phyloP scores from a whole-genome alignment of 2,797 vertebrate genomes.

The Gephyroberyx darwinii region DNA sequence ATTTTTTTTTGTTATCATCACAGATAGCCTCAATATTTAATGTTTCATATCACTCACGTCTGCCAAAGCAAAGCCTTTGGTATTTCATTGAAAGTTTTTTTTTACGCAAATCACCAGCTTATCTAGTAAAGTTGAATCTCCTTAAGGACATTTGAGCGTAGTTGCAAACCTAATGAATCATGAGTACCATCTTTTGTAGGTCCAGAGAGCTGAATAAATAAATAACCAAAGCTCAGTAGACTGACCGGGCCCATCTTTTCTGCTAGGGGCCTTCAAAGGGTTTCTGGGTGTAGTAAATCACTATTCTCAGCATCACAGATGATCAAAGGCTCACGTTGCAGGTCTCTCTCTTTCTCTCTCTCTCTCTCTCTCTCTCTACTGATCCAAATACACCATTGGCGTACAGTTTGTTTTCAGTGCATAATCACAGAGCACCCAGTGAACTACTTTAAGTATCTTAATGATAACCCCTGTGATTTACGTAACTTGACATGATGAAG shows the following conservation, averaged over 20 bases:
- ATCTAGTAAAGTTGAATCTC: background rate
- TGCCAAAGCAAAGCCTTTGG: background rate
- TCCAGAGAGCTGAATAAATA: constrained; percentile 52
- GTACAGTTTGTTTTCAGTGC: constrained; percentile 62
- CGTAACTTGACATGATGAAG: constrained; percentile 49
- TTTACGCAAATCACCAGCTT: background rate
- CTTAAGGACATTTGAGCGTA: background rate
- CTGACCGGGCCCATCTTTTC: constrained; percentile 43
- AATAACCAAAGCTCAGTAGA: constrained; percentile 50
- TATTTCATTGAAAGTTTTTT: background rate
- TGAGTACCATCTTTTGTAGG: constrained; percentile 29
- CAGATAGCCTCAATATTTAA: background rate
- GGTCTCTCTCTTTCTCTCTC: constrained; percentile 24
- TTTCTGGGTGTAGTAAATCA: constrained; percentile 63
- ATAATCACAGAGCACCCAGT: constrained; percentile 62
- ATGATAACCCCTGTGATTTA: constrained; percentile 71
- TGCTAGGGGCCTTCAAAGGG: constrained; percentile 67
- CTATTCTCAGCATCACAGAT: constrained; percentile 62
- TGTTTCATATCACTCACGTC: background rate
- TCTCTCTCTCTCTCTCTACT: constrained; percentile 23
- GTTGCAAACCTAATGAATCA: constrained; percentile 39
- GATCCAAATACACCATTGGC: constrained; percentile 59
- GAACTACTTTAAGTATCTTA: constrained; percentile 63
- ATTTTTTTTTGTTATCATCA: background rate
- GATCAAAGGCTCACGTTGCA: constrained; percentile 71